A percentile compares a stretch with the other conserved stretches of the same genome.
Evolutionary conservation across 37 sponge, comb jelly and placozoan species (phyloP).

Genomic region (Petrosia ficiformis): DNA sequence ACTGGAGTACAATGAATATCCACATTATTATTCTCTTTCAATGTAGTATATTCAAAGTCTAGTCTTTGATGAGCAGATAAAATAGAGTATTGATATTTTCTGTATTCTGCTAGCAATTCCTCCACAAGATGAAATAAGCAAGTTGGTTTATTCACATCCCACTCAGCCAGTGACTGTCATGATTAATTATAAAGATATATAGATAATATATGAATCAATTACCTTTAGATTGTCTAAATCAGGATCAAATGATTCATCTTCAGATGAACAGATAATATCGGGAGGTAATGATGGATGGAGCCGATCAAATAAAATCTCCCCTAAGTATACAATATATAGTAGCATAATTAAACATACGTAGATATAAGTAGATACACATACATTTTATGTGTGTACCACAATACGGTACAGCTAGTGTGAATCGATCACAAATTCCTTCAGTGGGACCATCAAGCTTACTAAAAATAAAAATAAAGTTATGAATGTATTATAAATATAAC

Average conservation of each 20-base stretch:
- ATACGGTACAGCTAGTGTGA: slow-evolving; percentile 70
- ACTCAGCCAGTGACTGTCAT: slow-evolving; percentile 21
- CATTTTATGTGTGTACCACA: slow-evolving; percentile 73
- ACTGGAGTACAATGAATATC: slow-evolving; percentile 59
- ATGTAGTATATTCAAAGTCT: slow-evolving; percentile 59
- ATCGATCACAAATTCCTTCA: slow-evolving; percentile 65
- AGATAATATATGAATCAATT: neutral
- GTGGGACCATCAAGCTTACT: neutral
- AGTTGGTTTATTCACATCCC: slow-evolving; percentile 23
- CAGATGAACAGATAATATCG: slow-evolving; percentile 64
- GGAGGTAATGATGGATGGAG: slow-evolving; percentile 57
- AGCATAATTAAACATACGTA: neutral
- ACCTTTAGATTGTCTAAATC: slow-evolving; percentile 58
- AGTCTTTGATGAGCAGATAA: slow-evolving; percentile 42
- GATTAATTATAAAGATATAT: neutral
- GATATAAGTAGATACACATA: slow-evolving; percentile 20
- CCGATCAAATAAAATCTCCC: slow-evolving; percentile 83
- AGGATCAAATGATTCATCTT: slow-evolving; percentile 65
- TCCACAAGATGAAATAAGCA: slow-evolving; percentile 36
- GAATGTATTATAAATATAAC: neutral
- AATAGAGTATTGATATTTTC: slow-evolving; percentile 13
- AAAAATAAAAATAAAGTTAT: neutral
- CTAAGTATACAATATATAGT: slow-evolving; percentile 17
- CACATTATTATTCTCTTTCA: slow-evolving; percentile 36
- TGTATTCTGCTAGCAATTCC: slow-evolving; percentile 61